Base-by-base conservation (phyloP, 2,888 invertebrate genomes). In the Carterocephalus palaemon region DNA sequence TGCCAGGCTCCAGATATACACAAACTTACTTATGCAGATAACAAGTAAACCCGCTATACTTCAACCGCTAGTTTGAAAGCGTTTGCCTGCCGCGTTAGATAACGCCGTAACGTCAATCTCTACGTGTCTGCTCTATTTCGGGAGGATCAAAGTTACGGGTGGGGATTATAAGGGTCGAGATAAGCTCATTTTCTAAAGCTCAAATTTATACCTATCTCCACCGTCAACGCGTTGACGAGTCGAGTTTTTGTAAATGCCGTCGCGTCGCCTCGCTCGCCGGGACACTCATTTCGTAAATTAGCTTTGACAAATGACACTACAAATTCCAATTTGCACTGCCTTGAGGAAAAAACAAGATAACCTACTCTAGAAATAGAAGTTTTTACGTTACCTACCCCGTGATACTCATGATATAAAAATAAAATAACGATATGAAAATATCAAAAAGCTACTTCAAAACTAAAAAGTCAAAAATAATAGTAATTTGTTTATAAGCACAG, bases 161-260 rank as follows among this genome's bases (percentile, higher is more conserved):
- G 66, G 65, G 81, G 84, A 84, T 84, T 84, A 84, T 84, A 81
- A 83, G 83, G 84, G 84, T 82, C 76, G 74, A 78, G 83, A 83
- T 81, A 81, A 83, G 76, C 75, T 76, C 74, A 77, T 80, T 81
- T 80, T 76, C 70, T 69, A 73, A 74, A 76, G 66, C 72, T 73
- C 75, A 76, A 81, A 80, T 80, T 80, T 74, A 73, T 80, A 71
- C 67, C 72, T 64, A 68, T 69, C 67, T 70, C 67, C 67, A 67
- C 70, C 69, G 72, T 70, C 65, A 57, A 65, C 67, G 65, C 57
- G 60, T 59, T 63, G 68, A 69, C 60, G 62, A 64, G 59, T 61
- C 50, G 61, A 57, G 32, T 48, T 51, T 48, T 48, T 51, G 47
- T 46, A 46, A 50, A 45, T 46, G 46, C 32, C 15, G n/a, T n/a